Evolutionary conservation across 2,113 vertebrate species (phyloP).

Genomic region (Erinaceus europaeus): DNA sequence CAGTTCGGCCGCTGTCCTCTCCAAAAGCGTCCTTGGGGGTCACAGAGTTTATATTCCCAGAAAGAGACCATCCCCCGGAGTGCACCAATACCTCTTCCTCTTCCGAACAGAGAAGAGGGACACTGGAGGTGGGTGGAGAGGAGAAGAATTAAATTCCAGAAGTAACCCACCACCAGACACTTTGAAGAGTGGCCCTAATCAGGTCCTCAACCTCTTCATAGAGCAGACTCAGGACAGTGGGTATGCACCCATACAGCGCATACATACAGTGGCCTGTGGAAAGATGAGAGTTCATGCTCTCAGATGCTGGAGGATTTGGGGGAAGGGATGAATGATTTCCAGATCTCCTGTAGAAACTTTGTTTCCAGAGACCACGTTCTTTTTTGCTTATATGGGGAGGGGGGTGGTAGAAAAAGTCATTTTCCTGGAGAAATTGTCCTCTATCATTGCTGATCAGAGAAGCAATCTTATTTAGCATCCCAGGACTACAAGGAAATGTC

Average conservation of each 20-base stretch:
- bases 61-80: not conserved
- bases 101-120: not conserved
- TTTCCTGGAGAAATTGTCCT: slow-evolving; percentile 73
- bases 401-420: not conserved
- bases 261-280: no score
- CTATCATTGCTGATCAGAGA: slow-evolving; percentile 65
- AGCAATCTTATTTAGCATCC: not conserved
- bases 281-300: not conserved
- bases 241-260: no score
- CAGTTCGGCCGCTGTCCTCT: fast-evolving
- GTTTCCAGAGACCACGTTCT: not conserved
- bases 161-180: not conserved
- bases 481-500: no score
- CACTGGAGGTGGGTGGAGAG: not conserved
- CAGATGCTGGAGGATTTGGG: not conserved
- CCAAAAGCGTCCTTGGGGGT: not conserved
- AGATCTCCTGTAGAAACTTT: not conserved
- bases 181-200: slow-evolving; percentile 35
- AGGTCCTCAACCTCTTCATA: not conserved
- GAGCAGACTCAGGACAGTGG: not conserved
- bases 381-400: not conserved
- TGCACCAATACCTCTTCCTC: not conserved
- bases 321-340: not conserved
- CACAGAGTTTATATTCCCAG: not conserved
- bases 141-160: not conserved